Evolutionary conservation across 2,113 vertebrate genomes (phyloP), one percentile per base, ranked within the genome.

Genomic region (Ailurus styani): DNA sequence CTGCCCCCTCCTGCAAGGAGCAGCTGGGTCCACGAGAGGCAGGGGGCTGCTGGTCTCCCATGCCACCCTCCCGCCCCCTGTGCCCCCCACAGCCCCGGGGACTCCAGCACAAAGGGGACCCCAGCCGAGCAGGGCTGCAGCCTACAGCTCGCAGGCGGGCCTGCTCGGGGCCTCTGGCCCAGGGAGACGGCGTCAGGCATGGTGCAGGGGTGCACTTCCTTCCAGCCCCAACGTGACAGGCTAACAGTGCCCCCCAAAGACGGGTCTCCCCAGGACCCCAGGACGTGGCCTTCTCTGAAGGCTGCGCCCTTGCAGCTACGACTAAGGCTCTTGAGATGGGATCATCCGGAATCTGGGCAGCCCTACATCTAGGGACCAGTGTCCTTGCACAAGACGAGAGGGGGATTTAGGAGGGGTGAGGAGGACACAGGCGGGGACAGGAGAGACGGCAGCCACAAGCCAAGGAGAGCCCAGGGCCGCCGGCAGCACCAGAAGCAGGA

Each of bases 271-370:
- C 29, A 12, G 9, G 55, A 31, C 25, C 94, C 25, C 14, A 15
- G 29, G 20, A 37, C 0, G 12, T 0, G 21, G 60, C 45, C 37
- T 14, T 0, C 0, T 27, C 3, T 7, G 70, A 29, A 37, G 1
- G 1, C 8, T 0, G n/a, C 1, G 5, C 37, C 54, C 9, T 13
- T 6, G 29, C 2, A 25, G 29, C 0, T 8, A 7, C 0, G 20
- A 20, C 5, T 1, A 18, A n/a, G 20, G 12, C 6, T 9, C 50
- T 64, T 11, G 13, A 23, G 52, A 50, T 8, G 3, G 37, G 73
- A n/a, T 4, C 42, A 1, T 4, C 47, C 37, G n/a, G 45, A 75
- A 4, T 4, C 3, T 1, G n/a, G 37, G n/a, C 8, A 20, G 37
- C 11, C 15, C 7, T 12, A 2, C 45, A 18, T 0, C 37, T 37